phyloP scores from a whole-genome alignment of 1,140 invertebrate species.

The Zaprionus inermis region DNA sequence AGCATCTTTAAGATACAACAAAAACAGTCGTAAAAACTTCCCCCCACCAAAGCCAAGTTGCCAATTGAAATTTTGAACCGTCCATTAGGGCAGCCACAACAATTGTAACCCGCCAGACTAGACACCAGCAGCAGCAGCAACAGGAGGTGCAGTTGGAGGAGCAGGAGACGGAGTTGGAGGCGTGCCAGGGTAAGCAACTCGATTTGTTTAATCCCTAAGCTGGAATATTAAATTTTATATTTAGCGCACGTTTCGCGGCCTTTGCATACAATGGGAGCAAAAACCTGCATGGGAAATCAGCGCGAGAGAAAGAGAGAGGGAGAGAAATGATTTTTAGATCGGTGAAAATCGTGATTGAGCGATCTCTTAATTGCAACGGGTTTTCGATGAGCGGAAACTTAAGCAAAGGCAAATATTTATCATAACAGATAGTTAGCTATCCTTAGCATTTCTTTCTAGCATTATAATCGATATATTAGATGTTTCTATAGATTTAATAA shows the following conservation, averaged over 20 bases:
- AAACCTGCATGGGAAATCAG: constrained; percentile 4
- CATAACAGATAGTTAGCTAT: not conserved
- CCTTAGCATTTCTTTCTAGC: not conserved
- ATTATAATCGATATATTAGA: not conserved
- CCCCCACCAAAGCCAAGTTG: constrained; percentile 22
- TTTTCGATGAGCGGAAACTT: constrained; percentile 21
- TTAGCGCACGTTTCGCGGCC: constrained; percentile 68
- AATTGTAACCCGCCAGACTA: constrained; percentile 19
- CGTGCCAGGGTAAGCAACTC: constrained; percentile 22
- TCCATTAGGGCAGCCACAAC: constrained; percentile 12
- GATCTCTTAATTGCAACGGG: constrained; percentile 35
- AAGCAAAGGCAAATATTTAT: constrained; percentile 2
- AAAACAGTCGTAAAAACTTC: constrained; percentile 76
- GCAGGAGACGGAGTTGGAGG: constrained; percentile 16
- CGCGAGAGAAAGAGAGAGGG: constrained; percentile 7
- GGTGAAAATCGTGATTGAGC: constrained; percentile 59
- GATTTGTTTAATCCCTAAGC: constrained; percentile 47
- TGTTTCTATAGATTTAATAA: too few relatives aligned
- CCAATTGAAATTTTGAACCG: constrained; percentile 54
- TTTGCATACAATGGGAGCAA: constrained; percentile 67
- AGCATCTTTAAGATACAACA: constrained; percentile 74
- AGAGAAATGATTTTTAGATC: constrained; percentile 7
- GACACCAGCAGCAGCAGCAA: not conserved
- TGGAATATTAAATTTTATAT: constrained; percentile 79
- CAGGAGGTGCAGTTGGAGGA: not conserved